Evolutionary conservation across 2,797 vertebrate genomes (phyloP).

Genomic region (Gallinago nigripennis): DNA sequence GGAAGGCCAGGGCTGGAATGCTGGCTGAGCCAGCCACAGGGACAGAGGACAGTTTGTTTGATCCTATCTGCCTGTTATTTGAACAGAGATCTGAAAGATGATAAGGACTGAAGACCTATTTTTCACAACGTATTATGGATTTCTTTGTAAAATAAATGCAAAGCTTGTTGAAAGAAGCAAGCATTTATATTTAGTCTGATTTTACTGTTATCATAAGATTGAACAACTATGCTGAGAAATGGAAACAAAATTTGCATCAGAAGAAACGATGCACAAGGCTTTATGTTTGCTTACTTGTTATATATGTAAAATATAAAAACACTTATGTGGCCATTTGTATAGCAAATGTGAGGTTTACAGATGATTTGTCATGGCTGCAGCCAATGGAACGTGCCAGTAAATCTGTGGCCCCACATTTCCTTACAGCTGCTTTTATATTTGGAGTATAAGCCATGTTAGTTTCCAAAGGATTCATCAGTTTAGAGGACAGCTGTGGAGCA

Average conservation of each 20-base stretch:
- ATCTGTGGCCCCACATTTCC: not conserved
- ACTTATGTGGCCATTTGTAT: not conserved
- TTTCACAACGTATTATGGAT: not conserved
- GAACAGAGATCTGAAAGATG: not conserved
- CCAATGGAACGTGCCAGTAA: not conserved
- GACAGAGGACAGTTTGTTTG: conserved; percentile 5
- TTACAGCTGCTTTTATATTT: conserved; percentile 25
- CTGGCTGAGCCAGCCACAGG: not conserved
- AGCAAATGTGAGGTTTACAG: not conserved
- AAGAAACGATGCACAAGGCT: not conserved
- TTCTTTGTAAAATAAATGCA: not conserved
- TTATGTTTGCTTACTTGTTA: not conserved
- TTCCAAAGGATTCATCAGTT: conserved; percentile 31
- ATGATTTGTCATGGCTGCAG: not conserved
- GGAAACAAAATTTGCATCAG: not conserved
- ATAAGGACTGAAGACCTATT: not conserved
- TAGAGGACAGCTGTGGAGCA: conserved; percentile 3
- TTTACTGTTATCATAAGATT: not conserved
- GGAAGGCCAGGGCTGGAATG: conserved; percentile 25
- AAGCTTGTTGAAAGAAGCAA: not conserved
- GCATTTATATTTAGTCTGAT: not conserved
- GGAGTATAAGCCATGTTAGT: not conserved
- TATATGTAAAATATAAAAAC: not conserved
- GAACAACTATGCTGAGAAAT: not conserved
- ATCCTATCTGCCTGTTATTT: not conserved